phyloP scores from a whole-genome alignment of 2,888 invertebrate genomes.

The Amorpha juglandis region DNA sequence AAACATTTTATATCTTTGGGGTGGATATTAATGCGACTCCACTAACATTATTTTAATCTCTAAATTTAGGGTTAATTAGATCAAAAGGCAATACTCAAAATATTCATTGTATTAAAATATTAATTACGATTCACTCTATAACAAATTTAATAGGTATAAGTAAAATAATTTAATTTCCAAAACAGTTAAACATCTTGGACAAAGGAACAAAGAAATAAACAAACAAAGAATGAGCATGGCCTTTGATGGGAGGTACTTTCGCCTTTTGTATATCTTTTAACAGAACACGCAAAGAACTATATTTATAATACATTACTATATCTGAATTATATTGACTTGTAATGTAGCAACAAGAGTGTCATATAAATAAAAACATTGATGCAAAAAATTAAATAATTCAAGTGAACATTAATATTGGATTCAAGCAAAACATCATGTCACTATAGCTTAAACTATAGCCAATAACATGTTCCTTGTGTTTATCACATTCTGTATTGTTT shows the following conservation, averaged over 20 bases:
- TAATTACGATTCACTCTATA: too few species aligned
- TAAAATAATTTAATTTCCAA: background rate
- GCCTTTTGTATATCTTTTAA: background rate
- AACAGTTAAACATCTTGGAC: background rate
- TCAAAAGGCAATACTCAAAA: too few species aligned
- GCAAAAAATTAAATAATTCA: background rate
- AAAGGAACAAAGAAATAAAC: conserved; percentile 3
- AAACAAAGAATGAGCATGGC: background rate
- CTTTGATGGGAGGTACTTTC: background rate
- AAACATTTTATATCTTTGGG: too few species aligned
- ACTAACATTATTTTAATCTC: too few species aligned
- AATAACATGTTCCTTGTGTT: conserved; percentile 8
- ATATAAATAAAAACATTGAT: background rate
- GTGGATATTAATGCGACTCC: too few species aligned
- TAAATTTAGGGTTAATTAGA: too few species aligned
- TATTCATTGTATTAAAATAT: too few species aligned
- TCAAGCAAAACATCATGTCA: background rate
- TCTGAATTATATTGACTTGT: background rate
- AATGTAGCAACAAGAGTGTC: background rate
- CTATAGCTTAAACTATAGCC: background rate
- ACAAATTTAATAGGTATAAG: background rate
- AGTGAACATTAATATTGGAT: background rate
- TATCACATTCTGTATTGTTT: conserved; percentile 2
- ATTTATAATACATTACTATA: background rate
- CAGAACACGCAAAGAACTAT: background rate